Evolutionary conservation across 2,888 invertebrate species (phyloP).

Genomic region (Lycophotia porphyrea): DNA sequence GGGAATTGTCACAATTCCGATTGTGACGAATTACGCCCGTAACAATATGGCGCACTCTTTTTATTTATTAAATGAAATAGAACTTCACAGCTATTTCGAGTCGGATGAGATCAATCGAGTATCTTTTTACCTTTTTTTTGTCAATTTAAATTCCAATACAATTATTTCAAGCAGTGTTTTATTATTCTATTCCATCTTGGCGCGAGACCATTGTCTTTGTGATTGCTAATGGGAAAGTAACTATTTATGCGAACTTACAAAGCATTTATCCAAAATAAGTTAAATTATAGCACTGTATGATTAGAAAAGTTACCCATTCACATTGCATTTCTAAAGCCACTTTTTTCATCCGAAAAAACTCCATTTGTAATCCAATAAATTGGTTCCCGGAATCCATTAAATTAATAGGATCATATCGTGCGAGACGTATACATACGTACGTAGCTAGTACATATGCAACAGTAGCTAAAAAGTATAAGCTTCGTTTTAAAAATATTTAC

Average conservation of each 20-base stretch:
- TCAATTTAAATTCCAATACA: constrained; percentile 21
- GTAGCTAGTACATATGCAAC: background rate
- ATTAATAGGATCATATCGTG: constrained; percentile 52
- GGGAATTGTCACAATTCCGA: constrained; percentile 88
- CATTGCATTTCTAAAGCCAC: constrained; percentile 13
- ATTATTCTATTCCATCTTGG: background rate
- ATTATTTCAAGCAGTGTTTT: constrained; percentile 18
- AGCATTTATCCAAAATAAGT: background rate
- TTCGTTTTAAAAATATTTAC: constrained; percentile 32
- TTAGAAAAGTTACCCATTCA: constrained; percentile 23
- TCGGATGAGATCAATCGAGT: constrained; percentile 54
- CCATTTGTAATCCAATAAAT: constrained; percentile 46
- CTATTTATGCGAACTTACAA: background rate
- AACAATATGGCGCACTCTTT: constrained; percentile 78
- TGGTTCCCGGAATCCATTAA: constrained; percentile 55
- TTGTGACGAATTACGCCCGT: constrained; percentile 88
- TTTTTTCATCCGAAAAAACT: constrained; percentile 29
- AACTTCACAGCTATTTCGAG: constrained; percentile 67
- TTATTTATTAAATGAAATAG: constrained; percentile 80
- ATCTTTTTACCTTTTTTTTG: constrained; percentile 15
- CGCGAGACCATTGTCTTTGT: background rate
- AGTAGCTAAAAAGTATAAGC: background rate
- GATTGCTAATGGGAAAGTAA: background rate
- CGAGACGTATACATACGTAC: constrained; percentile 5
- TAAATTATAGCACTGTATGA: background rate